Percentiles rank a stretch among this genome's conserved stretches.
phyloP scores from a whole-genome alignment of 2,888 invertebrate genomes.

The Cheilosia pagana region DNA sequence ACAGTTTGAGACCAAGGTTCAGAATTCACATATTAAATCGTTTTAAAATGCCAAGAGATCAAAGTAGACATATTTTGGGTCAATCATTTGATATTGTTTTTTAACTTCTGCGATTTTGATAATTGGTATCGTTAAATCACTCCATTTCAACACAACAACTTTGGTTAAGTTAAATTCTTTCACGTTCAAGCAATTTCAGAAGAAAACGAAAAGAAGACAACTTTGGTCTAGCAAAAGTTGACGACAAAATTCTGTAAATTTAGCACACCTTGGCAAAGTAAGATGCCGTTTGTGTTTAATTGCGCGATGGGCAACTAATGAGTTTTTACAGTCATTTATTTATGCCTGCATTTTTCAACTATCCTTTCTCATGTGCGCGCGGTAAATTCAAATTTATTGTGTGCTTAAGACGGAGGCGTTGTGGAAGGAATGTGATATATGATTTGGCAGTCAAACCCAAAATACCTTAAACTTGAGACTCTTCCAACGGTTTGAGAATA shows the following conservation, averaged over 20 bases:
- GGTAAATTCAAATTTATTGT: slow-evolving; percentile 59
- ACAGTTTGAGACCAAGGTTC: slow-evolving; percentile 3
- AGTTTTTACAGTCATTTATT: slow-evolving; percentile 72
- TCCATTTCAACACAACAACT: not conserved
- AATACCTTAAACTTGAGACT: slow-evolving; percentile 54
- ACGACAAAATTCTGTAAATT: slow-evolving; percentile 39
- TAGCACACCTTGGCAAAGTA: slow-evolving; percentile 56
- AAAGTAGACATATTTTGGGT: slow-evolving; percentile 31
- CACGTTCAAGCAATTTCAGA: not conserved
- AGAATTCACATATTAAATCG: slow-evolving; percentile 26
- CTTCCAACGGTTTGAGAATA: slow-evolving; percentile 12
- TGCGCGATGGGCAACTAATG: slow-evolving; percentile 82
- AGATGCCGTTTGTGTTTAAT: slow-evolving; percentile 83
- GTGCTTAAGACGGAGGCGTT: slow-evolving; percentile 36
- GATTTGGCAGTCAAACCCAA: slow-evolving; percentile 64
- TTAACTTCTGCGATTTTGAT: no score
- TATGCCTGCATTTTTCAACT: slow-evolving; percentile 56
- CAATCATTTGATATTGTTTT: not conserved
- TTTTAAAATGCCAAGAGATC: slow-evolving; percentile 15
- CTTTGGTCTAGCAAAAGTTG: slow-evolving; percentile 28
- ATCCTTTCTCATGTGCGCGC: slow-evolving; percentile 54
- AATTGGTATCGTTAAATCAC: not conserved
- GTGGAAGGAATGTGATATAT: slow-evolving; percentile 55
- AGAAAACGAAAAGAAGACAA: not conserved
- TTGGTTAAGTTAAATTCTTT: not conserved